A percentile compares a stretch with the other conserved stretches of the same genome.
Conservation (phyloP, 2,888 invertebrate genomes). For the Athalia rosae region DNA sequence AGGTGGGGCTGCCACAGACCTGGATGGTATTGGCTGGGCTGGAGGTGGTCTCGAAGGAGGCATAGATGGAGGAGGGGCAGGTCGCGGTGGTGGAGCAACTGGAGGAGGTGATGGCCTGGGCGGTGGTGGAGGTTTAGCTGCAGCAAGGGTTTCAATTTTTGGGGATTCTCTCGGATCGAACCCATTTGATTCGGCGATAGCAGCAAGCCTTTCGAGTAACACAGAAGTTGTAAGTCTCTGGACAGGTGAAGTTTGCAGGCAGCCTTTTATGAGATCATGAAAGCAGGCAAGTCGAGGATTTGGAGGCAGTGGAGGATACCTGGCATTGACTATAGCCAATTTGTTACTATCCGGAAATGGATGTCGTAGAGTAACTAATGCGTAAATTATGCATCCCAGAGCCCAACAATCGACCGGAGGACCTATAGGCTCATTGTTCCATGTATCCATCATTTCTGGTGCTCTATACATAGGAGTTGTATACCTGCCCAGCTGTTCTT, state of each 20-base stretch:
- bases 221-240: conserved; percentile 86
- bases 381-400: conserved; percentile 95
- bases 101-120: conserved; percentile 64
- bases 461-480: conserved; percentile 98
- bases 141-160: conserved; percentile 75
- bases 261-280: conserved; percentile 87
- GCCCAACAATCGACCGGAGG: conserved; percentile 97
- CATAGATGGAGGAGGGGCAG: conserved; percentile 65
- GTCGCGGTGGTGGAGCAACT: conserved; percentile 62
- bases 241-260: conserved; percentile 88
- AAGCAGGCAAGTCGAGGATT: conserved; percentile 90
- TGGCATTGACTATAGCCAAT: conserved; percentile 96
- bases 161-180: conserved; percentile 89
- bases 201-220: conserved; percentile 89
- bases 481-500: conserved; percentile 90
- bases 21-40: conserved; percentile 60
- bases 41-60: conserved; percentile 68
- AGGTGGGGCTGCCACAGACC: conserved; percentile 47
- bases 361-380: conserved; percentile 94
- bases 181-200: conserved; percentile 90
- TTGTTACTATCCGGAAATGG: conserved; percentile 98
- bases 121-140: conserved; percentile 62
- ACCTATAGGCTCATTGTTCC: conserved; percentile 96
- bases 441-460: conserved; percentile 98
- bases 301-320: conserved; percentile 88